Base-by-base conservation (phyloP, 2,888 invertebrate genomes). In the Aspidiotus rigidus region DNA sequence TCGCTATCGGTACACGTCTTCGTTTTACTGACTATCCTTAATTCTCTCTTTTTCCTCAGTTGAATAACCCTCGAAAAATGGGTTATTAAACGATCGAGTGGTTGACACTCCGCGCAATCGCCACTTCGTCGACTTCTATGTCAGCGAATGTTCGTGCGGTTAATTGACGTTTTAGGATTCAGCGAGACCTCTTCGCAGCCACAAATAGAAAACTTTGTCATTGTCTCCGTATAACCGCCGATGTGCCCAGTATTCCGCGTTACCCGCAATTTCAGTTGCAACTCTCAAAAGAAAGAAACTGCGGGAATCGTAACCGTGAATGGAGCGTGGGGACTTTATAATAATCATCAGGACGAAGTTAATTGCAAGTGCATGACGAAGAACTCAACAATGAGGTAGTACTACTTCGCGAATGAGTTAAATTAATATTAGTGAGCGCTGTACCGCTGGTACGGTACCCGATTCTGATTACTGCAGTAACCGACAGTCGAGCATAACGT, bases 381-480 rank as follows among this genome's bases (percentile, higher is more conserved):
- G 13, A 56, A 15, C 15, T 42, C 41, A 41, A 57, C 55, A 40
- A 49, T n/a, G 49, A 11, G 49, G 49, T 49, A n/a, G 49, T 28
- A 28, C 28, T 28, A 28, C 28, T 11, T 49, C 6, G 49, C 49
- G 49, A 49, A n/a, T n/a, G 49, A 49, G 28, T 28, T 28, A 28
- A 28, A 28, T 28, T 28, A 28, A 28, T 28, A 28, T 28, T 28
- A 28, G 28, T 28, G 28, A 41, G 42, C 7, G 62, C 39, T 17
- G 62, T 40, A 56, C 41, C 57, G 64, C 55, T 39, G 57, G 57
- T 64, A 57, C 64, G 64, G 64, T 64, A 57, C 56, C 56, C 56
- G 64, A 64, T 57, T 64, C 57, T 64, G 57, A 64, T 64, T 41
- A 64, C 57, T 57, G 56, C 28, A 28, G 28, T 28, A 28, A 28